Conservation (phyloP, 2,113 vertebrate species). For the Oncorhynchus mykiss region DNA sequence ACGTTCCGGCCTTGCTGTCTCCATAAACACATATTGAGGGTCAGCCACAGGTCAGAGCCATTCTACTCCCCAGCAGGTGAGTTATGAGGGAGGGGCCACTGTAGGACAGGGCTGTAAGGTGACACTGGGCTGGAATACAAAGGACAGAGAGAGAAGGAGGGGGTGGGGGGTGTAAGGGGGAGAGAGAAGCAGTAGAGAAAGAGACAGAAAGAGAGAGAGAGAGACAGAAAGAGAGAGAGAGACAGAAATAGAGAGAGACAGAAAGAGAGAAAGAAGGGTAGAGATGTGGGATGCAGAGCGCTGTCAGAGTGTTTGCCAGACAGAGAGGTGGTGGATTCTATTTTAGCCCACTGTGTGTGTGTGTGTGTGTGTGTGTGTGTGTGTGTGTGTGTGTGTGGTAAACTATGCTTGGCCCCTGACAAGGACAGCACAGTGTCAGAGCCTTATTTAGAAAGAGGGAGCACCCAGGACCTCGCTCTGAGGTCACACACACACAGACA, state of each 20-base stretch:
- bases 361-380: neutral
- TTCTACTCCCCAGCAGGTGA: constrained; percentile 32
- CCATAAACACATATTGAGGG: constrained; percentile 43
- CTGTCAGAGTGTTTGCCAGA: neutral
- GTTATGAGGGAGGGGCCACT: constrained; percentile 22
- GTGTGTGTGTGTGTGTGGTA: constrained; percentile 11
- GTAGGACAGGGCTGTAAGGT: constrained; percentile 39
- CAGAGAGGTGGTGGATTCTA: constrained; percentile 45
- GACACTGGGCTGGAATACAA: constrained; percentile 43
- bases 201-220: neutral
- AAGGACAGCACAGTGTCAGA: constrained; percentile 4
- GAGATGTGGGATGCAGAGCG: neutral
- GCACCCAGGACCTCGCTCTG: neutral
- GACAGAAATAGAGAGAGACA: neutral
- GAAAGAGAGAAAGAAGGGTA: neutral
- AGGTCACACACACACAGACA: too few relatives aligned
- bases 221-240: constrained; percentile 9
- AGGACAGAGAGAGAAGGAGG: neutral
- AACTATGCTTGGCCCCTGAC: constrained; percentile 49
- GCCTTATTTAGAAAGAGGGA: constrained; percentile 40
- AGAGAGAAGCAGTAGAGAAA: constrained; percentile 4
- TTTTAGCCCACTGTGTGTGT: constrained; percentile 38
- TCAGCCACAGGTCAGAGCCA: constrained; percentile 52
- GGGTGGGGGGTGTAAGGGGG: rapidly evolving
- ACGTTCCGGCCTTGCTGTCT: constrained; percentile 11